Percentiles rank a stretch among this genome's conserved stretches.
These are phyloP conservation scores for Diarsia rubi DNA, from an alignment of 2,888 invertebrate species.

Conservation along the genomic window DNA sequence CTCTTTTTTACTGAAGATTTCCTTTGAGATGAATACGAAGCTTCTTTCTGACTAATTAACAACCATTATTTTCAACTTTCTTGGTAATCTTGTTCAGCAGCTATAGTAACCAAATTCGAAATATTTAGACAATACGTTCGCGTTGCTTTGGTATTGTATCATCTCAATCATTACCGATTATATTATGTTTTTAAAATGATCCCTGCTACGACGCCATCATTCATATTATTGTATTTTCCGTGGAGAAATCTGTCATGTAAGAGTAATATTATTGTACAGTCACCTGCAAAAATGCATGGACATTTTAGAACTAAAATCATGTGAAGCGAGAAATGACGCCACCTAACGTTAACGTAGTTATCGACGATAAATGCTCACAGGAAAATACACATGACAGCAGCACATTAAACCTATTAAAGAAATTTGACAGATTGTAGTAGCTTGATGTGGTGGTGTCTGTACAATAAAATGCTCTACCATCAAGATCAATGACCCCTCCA, in stretches of 20 bases:
- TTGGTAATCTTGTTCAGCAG: neutral
- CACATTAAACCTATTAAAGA: no score
- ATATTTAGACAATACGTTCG: neutral
- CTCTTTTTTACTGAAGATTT: constrained; percentile 10
- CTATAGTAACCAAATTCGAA: neutral
- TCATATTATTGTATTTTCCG: neutral
- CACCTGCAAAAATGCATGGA: no score
- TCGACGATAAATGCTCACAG: no score
- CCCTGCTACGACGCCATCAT: neutral
- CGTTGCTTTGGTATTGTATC: neutral
- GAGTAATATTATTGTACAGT: no score
- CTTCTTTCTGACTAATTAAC: neutral
- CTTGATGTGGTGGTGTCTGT: no score
- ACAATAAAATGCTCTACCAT: no score
- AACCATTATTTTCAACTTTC: neutral
- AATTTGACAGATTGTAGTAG: no score
- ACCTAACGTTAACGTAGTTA: no score
- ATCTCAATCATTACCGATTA: neutral
- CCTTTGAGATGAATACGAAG: neutral
- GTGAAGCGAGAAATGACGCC: no score
- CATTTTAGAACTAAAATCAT: no score
- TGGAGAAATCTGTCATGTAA: neutral
- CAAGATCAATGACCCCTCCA: neutral
- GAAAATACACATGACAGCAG: no score
- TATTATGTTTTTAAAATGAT: neutral